These are phyloP conservation scores for Siphlonurus alternatus DNA, from an alignment of 2,888 invertebrate genomes.

Conservation along the genomic window DNA sequence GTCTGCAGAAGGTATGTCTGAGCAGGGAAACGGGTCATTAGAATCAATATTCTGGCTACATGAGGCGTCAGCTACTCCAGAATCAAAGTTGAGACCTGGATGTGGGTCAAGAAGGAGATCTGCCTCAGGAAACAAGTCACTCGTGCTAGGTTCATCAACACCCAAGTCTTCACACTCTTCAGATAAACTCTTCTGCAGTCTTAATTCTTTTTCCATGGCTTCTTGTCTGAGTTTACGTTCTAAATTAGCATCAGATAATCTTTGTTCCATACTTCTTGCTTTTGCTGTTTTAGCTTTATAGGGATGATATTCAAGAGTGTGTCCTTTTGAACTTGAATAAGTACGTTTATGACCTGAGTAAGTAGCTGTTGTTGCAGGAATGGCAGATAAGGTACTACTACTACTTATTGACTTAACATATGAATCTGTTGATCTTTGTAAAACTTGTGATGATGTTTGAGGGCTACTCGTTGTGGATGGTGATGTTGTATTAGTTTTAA, in stretches of 20 bases:
- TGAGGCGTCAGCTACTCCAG: conserved; percentile 31
- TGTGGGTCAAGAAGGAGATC: conserved; percentile 54
- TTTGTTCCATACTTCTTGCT: conserved; percentile 17
- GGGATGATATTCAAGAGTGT: conserved; percentile 22
- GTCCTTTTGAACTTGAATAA: conserved; percentile 13
- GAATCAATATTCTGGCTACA: conserved; percentile 24
- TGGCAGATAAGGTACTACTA: neutral
- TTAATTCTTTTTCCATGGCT: conserved; percentile 35
- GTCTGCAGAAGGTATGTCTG: conserved; percentile 21
- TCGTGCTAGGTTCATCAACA: conserved; percentile 63
- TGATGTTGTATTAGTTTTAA: no score
- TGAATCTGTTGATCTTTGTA: no score
- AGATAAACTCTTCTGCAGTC: conserved; percentile 50
- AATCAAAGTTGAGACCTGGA: conserved; percentile 48
- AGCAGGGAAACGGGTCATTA: conserved; percentile 22
- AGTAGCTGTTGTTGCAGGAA: neutral
- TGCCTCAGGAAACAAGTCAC: conserved; percentile 61
- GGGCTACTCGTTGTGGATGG: no score
- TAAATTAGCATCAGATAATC: neutral
- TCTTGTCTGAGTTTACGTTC: conserved; percentile 17
- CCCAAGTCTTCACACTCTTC: conserved; percentile 66
- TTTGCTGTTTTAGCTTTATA: conserved; percentile 22
- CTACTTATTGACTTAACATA: no score
- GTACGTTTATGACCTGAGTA: neutral
- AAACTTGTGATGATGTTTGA: no score